Evolutionary conservation across 2,888 invertebrate genomes (phyloP).

Genomic region (Drosophila flavopinicola): DNA sequence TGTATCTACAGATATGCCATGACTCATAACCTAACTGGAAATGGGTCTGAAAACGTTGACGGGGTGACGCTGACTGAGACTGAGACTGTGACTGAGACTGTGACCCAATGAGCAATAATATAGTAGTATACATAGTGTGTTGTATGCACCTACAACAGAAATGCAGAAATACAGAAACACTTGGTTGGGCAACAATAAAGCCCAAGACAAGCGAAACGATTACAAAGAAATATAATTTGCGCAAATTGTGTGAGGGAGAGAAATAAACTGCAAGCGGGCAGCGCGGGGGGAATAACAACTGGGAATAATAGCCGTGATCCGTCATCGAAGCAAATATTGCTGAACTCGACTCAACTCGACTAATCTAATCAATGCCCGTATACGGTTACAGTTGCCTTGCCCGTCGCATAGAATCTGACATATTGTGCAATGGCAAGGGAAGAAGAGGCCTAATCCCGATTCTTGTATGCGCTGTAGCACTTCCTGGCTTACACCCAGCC

Average conservation of each 20-base stretch:
- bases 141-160: slow-evolving; percentile 68
- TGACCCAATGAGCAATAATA: slow-evolving; percentile 78
- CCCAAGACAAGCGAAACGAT: slow-evolving; percentile 71
- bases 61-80: slow-evolving; percentile 62
- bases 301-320: slow-evolving; percentile 57
- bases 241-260: slow-evolving; percentile 58
- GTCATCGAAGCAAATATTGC: slow-evolving; percentile 70
- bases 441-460: slow-evolving; percentile 53
- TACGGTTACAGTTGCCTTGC: slow-evolving; percentile 48
- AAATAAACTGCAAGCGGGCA: slow-evolving; percentile 8
- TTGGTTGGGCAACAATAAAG: slow-evolving; percentile 63
- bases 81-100: slow-evolving; percentile 70
- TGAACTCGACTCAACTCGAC: slow-evolving; percentile 57
- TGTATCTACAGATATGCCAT: slow-evolving; percentile 49
- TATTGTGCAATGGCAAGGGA: slow-evolving; percentile 55
- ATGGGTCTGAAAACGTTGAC: slow-evolving; percentile 37
- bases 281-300: slow-evolving; percentile 14
- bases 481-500: slow-evolving; percentile 75
- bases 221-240: slow-evolving; percentile 79
- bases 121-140: slow-evolving; percentile 32
- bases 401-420: slow-evolving; percentile 23
- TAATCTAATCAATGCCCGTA: slow-evolving; percentile 58
- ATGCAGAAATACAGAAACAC: no score
- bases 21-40: slow-evolving; percentile 54
- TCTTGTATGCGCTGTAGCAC: slow-evolving; percentile 64